These are phyloP conservation scores for Muscidifurax raptorellus DNA, from an alignment of 1,140 invertebrate species.

Conservation along the genomic window DNA sequence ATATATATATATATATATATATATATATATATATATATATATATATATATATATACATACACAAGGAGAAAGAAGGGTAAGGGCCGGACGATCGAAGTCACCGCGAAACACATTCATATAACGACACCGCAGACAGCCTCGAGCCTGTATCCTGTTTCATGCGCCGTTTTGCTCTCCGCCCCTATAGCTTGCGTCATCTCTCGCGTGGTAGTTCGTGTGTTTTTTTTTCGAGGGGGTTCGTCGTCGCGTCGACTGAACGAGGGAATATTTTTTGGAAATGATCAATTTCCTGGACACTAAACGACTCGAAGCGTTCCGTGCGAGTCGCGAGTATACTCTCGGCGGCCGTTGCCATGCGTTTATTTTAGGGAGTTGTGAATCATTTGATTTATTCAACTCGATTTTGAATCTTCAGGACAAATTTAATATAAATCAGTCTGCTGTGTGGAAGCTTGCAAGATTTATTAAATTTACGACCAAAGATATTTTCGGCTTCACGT, in stretches of 20 bases:
- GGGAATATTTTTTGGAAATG: conserved; percentile 14
- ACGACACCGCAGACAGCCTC: not conserved
- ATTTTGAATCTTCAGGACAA: too few species aligned
- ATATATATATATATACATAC: not conserved
- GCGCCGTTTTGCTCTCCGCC: not conserved
- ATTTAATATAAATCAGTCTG: too few species aligned
- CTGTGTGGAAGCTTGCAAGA: too few species aligned
- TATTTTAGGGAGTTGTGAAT: not conserved
- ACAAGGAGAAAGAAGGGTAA: not conserved
- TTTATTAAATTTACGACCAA: too few species aligned
- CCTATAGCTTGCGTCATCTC: not conserved
- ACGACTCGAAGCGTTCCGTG: not conserved
- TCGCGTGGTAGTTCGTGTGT: not conserved
- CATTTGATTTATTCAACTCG: too few species aligned
- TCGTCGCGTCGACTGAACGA: not conserved
- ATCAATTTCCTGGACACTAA: conserved; percentile 32
- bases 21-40: not conserved
- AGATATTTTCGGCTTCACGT: too few species aligned
- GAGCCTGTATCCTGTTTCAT: conserved; percentile 12
- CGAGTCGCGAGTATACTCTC: not conserved
- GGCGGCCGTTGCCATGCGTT: not conserved
- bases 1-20: not conserved
- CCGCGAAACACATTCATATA: not conserved
- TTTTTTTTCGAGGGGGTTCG: not conserved
- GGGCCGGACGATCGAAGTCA: not conserved